Evolutionary conservation across 2,888 invertebrate genomes (phyloP).

Genomic region (Drosophila prolongata): DNA sequence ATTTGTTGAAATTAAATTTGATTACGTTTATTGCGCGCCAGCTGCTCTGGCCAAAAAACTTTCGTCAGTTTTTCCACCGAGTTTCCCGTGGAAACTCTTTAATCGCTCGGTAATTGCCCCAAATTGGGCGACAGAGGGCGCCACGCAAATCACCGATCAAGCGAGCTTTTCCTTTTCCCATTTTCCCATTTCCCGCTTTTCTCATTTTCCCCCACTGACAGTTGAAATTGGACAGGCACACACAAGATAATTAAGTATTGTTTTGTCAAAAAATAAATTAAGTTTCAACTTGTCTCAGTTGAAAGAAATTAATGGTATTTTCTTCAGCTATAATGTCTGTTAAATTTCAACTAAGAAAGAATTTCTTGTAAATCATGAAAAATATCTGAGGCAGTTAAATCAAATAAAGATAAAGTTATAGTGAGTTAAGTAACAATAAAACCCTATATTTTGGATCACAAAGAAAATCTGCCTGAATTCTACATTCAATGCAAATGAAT

Average conservation of each 20-base stretch:
- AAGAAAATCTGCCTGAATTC: no score
- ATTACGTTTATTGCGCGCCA: constrained; percentile 75
- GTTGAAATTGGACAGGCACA: constrained; percentile 22
- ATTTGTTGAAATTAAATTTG: constrained; percentile 79
- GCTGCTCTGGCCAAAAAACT: constrained; percentile 42
- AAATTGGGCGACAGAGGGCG: constrained; percentile 26
- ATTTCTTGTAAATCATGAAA: no score
- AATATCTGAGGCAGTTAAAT: no score
- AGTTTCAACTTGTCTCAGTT: constrained; percentile 8
- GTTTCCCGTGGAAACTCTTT: constrained; percentile 34
- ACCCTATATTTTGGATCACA: no score
- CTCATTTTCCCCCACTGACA: constrained; percentile 24
- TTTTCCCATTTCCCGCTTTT: not conserved
- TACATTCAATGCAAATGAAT: no score
- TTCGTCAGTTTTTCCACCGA: constrained; percentile 18
- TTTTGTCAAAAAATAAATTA: constrained; percentile 12
- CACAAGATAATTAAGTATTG: constrained; percentile 23
- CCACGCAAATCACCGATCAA: constrained; percentile 26
- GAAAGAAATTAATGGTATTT: constrained; percentile 4
- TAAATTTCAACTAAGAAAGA: not conserved
- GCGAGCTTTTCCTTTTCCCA: constrained; percentile 1
- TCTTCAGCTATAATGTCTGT: not conserved
- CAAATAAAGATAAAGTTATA: no score
- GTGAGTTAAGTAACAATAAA: no score
- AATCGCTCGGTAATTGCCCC: constrained; percentile 49